Base-by-base conservation (phyloP, 1,140 invertebrate species). In the Drosophila triauraria region DNA sequence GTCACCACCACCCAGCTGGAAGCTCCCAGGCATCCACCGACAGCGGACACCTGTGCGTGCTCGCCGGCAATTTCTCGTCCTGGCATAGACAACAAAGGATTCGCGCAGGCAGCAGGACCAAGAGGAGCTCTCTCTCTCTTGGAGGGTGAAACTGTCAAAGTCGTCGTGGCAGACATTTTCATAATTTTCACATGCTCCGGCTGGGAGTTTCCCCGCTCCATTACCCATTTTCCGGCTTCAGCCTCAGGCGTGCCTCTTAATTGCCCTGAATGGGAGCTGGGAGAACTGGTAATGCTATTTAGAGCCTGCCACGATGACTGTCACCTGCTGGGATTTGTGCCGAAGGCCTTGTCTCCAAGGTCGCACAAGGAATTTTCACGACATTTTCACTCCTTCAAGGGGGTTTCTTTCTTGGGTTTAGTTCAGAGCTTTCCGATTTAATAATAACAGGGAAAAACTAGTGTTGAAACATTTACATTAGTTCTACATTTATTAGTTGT, bases 1-100 rank as follows among this genome's bases (percentile, higher is more conserved):
- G 78, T 48, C 61, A 56, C 56, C 56, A 46, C 38, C 53, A 25
- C 53, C 56, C 51, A 38, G 59, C 38, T 42, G 59, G 35, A 32
- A 35, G 65, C 47, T 69, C 47, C 25, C 57, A 64, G 57, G 57
- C 40, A 64, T 40, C 35, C 44, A 17, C 35, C 47, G 25, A 27
- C 20, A 35, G 30, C 35, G 38, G 25, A 64, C 68, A 78, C 70
- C 77, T 78, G 84, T 87, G 84, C 84, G 84, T 87, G 84, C 65
- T 70, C 46, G 53, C 48, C 25, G 69, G 85, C 69, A 87, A 74
- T 87, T 87, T 44, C 44, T 58, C 44, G 48, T 77, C 57, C 42
- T 65, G 54, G 48, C 46, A 63, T 72, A 88, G 84, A 88, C 84
- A 88, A 88, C 84, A 88, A 88, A 85, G 81, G 78, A 85, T 90